A percentile compares a stretch with the other conserved stretches of the same genome.
These are phyloP conservation scores for Borostomias antarcticus DNA, from an alignment of 2,797 vertebrate species.

Conservation along the genomic window DNA sequence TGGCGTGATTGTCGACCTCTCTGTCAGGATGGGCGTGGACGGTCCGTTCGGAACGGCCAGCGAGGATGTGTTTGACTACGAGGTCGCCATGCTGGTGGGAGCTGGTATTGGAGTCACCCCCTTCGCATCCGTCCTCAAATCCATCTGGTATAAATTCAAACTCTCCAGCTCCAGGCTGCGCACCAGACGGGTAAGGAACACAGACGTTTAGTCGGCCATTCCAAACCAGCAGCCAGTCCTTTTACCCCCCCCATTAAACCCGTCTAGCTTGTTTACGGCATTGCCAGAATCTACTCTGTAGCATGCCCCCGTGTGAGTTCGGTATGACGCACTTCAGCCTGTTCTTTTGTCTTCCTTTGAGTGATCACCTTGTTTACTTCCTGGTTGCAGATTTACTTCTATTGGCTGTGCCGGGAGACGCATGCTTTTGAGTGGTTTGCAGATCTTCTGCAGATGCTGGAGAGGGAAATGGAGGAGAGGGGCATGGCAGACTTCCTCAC, in stretches of 20 bases:
- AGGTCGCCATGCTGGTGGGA: conserved; percentile 91
- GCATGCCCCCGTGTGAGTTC: too few relatives aligned
- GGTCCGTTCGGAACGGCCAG: conserved; percentile 93
- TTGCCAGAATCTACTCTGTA: not conserved
- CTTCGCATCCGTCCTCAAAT: conserved; percentile 93
- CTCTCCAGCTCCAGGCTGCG: conserved; percentile 81
- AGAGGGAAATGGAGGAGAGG: conserved; percentile 88
- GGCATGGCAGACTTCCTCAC: conserved; percentile 88
- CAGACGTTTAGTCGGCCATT: not conserved
- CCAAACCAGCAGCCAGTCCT: not conserved
- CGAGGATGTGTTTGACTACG: conserved; percentile 90
- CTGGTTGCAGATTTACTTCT: conserved; percentile 90
- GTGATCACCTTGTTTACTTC: conserved; percentile 35
- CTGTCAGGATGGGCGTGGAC: conserved; percentile 84
- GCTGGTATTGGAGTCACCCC: conserved; percentile 91
- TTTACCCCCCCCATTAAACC: not conserved
- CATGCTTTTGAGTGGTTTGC: conserved; percentile 93
- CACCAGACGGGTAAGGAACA: conserved; percentile 82
- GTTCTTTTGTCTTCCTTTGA: conserved; percentile 19
- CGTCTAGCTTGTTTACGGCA: not conserved
- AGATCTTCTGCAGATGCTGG: conserved; percentile 85
- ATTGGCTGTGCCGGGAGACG: conserved; percentile 93
- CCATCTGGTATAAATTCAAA: conserved; percentile 94
- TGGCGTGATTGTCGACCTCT: not conserved
- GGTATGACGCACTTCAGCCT: too few relatives aligned